A percentile compares a stretch with the other conserved stretches of the same genome.
These are phyloP conservation scores for Apis dorsata DNA, from an alignment of 1,140 invertebrate genomes.

Conservation along the genomic window DNA sequence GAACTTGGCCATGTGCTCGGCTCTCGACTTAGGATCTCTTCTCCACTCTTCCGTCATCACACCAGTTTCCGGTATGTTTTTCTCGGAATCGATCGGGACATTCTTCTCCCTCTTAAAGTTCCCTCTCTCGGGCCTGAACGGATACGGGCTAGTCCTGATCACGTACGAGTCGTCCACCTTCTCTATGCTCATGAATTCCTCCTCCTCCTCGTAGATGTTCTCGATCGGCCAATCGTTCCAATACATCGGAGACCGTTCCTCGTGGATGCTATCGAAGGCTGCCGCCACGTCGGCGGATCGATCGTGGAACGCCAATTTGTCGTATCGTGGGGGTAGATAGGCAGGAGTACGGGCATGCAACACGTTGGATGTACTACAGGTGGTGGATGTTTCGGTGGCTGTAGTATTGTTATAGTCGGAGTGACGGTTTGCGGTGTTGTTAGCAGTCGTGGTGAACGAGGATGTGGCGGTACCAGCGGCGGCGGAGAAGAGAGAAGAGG, in stretches of 20 bases:
- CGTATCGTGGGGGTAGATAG: conserved; percentile 33
- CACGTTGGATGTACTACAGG: neutral
- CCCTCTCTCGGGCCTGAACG: conserved; percentile 72
- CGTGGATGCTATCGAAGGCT: neutral
- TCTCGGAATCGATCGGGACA: neutral
- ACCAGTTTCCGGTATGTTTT: too few relatives aligned
- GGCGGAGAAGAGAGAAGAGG: conserved; percentile 12
- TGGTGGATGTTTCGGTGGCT: neutral
- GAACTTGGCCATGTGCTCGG: conserved; percentile 66
- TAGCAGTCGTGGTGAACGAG: conserved; percentile 21
- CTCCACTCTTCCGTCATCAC: neutral
- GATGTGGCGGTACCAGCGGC: conserved; percentile 22
- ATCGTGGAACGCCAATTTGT: neutral
- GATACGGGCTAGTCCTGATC: conserved; percentile 73
- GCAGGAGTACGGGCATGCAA: conserved; percentile 53
- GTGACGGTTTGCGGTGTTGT: conserved; percentile 10
- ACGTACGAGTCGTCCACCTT: conserved; percentile 67
- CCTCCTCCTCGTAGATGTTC: conserved; percentile 49
- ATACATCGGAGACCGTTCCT: neutral
- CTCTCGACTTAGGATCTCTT: neutral
- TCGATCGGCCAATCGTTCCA: conserved; percentile 3
- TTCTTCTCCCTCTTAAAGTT: conserved; percentile 2
- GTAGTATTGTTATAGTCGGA: neutral
- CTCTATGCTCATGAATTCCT: conserved; percentile 76
- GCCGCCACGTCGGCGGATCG: neutral